Evolutionary conservation across 2,113 vertebrate species (phyloP).

Genomic region (Syngnathus scovelli): DNA sequence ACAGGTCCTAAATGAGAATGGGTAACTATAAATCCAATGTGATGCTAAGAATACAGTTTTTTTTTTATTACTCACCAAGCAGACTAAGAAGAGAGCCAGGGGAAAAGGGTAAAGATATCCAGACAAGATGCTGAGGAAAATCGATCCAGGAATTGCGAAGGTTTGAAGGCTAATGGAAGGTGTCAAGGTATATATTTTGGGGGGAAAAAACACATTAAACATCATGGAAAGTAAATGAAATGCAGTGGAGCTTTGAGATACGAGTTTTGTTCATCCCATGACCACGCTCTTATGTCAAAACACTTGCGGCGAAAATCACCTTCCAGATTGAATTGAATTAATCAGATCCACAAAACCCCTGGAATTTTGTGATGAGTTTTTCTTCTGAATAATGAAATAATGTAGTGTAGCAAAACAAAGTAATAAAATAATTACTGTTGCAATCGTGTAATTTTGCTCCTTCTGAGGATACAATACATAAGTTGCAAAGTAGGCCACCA

Average conservation of each 20-base stretch:
- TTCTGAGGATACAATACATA: conserved; percentile 97
- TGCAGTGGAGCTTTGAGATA: too few species aligned
- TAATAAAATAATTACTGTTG: background rate
- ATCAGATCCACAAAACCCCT: too few species aligned
- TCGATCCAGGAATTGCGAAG: conserved; percentile 96
- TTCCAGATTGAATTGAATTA: too few species aligned
- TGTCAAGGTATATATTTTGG: conserved; percentile 69
- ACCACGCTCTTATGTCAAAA: too few species aligned
- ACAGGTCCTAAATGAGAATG: too few species aligned
- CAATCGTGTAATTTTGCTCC: conserved; percentile 2
- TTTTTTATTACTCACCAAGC: conserved; percentile 81
- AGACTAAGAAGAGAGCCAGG: conserved; percentile 92
- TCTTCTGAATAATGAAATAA: too few species aligned
- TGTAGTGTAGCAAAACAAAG: too few species aligned
- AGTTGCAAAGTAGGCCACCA: conserved; percentile 95
- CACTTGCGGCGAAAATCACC: too few species aligned
- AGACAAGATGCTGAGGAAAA: conserved; percentile 97
- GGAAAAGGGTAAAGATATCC: conserved; percentile 98
- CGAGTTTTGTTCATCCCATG: too few species aligned
- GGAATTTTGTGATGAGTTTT: too few species aligned
- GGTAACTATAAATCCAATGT: background rate
- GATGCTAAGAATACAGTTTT: background rate
- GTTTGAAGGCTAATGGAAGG: conserved; percentile 83
- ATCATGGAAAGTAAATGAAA: background rate
- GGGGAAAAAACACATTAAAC: background rate